Evolutionary conservation across 2,888 invertebrate species (phyloP), one percentile per base, ranked within the genome.

Genomic region (Enoplolaimus lenunculus): DNA sequence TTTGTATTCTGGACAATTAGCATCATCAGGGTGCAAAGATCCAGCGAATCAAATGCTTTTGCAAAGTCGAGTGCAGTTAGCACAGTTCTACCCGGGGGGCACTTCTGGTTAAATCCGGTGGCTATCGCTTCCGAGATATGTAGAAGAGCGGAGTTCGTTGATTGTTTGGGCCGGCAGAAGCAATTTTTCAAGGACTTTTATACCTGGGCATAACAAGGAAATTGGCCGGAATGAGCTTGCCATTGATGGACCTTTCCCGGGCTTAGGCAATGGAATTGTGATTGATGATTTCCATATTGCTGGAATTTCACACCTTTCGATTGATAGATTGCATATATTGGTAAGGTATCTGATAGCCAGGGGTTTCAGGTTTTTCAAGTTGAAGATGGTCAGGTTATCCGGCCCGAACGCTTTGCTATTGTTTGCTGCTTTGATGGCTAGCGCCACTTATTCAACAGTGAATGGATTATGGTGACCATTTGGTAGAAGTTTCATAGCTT

Each of bases 141-240:
- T 21, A 57, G 57, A 16, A 57, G n/a, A 21, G 57, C 57, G 16
- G 57, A 57, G 57, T 16, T 57, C n/a, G 57, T 57, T n/a, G 57
- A 57, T 16, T 57, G n/a, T n/a, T n/a, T n/a, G n/a, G n/a, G n/a
- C n/a, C n/a, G 57, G 57, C 57, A 57, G n/a, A n/a, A 57, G 16
- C 16, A 16, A 57, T 57, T 57, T 57, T n/a, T 57, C 57, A 57
- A 57, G 57, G 57, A 57, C 57, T 57, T 57, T 57, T n/a, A 57
- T n/a, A 21, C 16, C 16, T 57, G 57, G 16, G 57, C 57, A 57
- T 16, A 57, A 21, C 57, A 57, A n/a, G n/a, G 57, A 57, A 57
- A 57, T n/a, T 57, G 57, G 57, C 16, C 57, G 57, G 57, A 21
- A 57, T 16, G 16, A 21, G 16, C n/a, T 57, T n/a, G 16, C 16